A percentile compares a stretch with the other conserved stretches of the same genome.
Evolutionary conservation across 2,888 invertebrate species (phyloP).

Genomic region (Tribolium freemani): DNA sequence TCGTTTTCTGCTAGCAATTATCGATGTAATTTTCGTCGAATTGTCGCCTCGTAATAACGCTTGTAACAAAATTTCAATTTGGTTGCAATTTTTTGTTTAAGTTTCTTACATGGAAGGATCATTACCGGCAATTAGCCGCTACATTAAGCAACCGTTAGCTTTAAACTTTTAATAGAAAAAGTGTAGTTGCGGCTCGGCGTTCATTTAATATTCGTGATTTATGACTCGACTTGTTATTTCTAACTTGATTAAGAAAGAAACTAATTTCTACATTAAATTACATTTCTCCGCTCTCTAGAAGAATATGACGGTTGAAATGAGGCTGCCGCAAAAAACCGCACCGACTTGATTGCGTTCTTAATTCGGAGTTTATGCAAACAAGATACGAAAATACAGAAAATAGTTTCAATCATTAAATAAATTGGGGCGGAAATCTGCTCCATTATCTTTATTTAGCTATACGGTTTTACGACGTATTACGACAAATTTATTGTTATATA

Average conservation of each 20-base stretch:
- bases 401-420: not conserved
- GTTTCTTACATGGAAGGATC: slow-evolving; percentile 40
- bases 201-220: slow-evolving; percentile 45
- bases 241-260: slow-evolving; percentile 42
- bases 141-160: slow-evolving; percentile 40
- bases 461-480: slow-evolving; percentile 6
- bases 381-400: not conserved
- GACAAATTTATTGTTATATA: slow-evolving; percentile 26
- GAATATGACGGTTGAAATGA: slow-evolving; percentile 26
- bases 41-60: slow-evolving; percentile 5
- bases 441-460: slow-evolving; percentile 22
- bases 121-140: slow-evolving; percentile 45
- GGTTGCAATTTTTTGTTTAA: not conserved
- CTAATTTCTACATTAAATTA: slow-evolving; percentile 45
- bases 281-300: slow-evolving; percentile 26
- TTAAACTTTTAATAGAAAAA: slow-evolving; percentile 38
- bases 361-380: not conserved
- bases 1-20: slow-evolving; percentile 13
- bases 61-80: not conserved
- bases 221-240: slow-evolving; percentile 39
- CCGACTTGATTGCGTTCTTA: not conserved
- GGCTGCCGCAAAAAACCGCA: not conserved
- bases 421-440: not conserved
- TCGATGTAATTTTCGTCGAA: slow-evolving; percentile 10
- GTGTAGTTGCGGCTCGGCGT: slow-evolving; percentile 30